Evolutionary conservation across 2,797 vertebrate species (phyloP).

Genomic region (Emys orbicularis): DNA sequence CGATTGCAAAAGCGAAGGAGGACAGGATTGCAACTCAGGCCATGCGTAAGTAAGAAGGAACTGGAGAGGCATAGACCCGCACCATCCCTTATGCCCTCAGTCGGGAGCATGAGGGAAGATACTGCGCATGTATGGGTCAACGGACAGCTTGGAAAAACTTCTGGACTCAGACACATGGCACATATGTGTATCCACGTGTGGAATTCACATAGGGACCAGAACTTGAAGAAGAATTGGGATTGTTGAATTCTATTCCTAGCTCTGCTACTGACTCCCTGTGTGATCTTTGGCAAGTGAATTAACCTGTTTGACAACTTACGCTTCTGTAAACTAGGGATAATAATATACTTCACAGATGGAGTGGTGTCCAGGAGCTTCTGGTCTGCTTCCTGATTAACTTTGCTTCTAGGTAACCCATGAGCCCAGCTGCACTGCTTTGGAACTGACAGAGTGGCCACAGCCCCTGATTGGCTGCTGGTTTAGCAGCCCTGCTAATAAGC

Average conservation of each 20-base stretch:
- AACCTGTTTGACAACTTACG: slow-evolving; percentile 56
- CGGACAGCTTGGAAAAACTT: not conserved
- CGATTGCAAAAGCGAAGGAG: not conserved
- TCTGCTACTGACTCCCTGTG: not conserved
- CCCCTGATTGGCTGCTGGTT: not conserved
- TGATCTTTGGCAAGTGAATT: slow-evolving; percentile 60
- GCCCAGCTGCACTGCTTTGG: not conserved
- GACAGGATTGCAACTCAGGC: not conserved
- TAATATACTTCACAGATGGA: slow-evolving; percentile 35
- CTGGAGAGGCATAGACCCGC: not conserved
- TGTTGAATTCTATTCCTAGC: not conserved
- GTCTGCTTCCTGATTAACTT: not conserved
- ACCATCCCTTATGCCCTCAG: not conserved
- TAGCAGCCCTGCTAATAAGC: not conserved
- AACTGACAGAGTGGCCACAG: not conserved
- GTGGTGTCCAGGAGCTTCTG: not conserved
- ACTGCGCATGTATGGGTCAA: not conserved
- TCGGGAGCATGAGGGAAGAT: not conserved
- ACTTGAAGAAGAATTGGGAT: not conserved
- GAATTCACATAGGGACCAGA: not conserved
- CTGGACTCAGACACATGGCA: not conserved
- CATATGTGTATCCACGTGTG: not conserved
- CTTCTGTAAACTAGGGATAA: slow-evolving; percentile 57
- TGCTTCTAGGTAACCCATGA: not conserved
- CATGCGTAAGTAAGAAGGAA: not conserved